Evolutionary conservation across 2,888 invertebrate genomes (phyloP).

Genomic region (Branchellion lobata): DNA sequence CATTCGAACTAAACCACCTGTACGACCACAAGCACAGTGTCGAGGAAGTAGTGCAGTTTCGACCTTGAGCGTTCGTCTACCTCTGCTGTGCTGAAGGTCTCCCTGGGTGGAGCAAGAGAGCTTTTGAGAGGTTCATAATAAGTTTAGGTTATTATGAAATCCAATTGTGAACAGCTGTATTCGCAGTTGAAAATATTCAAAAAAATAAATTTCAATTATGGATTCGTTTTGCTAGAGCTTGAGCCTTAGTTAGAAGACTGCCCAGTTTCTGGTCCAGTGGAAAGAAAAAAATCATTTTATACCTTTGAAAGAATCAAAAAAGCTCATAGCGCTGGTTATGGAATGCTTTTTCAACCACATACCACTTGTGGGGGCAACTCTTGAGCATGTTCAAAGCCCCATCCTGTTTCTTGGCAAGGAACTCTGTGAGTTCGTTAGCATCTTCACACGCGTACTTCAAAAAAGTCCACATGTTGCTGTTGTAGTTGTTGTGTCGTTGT

Average conservation of each 20-base stretch:
- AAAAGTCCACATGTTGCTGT: slow-evolving; percentile 60
- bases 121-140: too few species aligned
- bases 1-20: slow-evolving; percentile 48
- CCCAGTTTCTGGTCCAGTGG: too few species aligned
- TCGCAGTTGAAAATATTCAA: too few species aligned
- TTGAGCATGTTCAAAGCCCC: slow-evolving; percentile 49
- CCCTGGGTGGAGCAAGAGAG: slow-evolving; percentile 50
- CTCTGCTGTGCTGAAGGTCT: slow-evolving; percentile 47
- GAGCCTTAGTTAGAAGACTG: neutral
- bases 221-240: neutral
- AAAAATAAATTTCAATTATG: too few species aligned
- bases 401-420: slow-evolving; percentile 52
- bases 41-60: slow-evolving; percentile 60
- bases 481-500: too few species aligned
- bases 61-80: slow-evolving; percentile 55
- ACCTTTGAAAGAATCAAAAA: too few species aligned
- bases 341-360: too few species aligned
- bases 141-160: too few species aligned
- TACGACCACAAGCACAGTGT: slow-evolving; percentile 60
- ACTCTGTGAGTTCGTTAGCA: slow-evolving; percentile 52
- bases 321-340: too few species aligned
- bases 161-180: too few species aligned
- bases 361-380: slow-evolving; percentile 51
- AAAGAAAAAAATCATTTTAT: too few species aligned
- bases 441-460: slow-evolving; percentile 52